Percentiles rank a stretch among this genome's conserved stretches.
Evolutionary conservation across 2,797 vertebrate species (phyloP).

Genomic region (Gallinago solitaria): DNA sequence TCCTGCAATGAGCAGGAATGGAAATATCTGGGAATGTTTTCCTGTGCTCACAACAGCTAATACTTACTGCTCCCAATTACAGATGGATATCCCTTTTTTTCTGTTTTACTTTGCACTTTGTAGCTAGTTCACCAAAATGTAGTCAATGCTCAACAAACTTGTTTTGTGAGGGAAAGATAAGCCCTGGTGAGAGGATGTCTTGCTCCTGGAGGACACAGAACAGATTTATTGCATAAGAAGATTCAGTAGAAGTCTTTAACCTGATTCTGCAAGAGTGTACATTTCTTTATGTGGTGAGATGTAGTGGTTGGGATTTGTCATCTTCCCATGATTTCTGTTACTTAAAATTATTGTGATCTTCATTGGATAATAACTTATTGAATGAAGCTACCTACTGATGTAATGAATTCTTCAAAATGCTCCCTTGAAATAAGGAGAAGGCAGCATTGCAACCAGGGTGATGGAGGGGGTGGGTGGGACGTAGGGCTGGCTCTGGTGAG

Average conservation of each 20-base stretch:
- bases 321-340: neutral
- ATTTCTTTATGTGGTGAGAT: neutral
- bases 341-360: neutral
- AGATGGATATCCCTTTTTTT: neutral
- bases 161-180: neutral
- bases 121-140: neutral
- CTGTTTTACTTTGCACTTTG: neutral
- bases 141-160: neutral
- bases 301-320: neutral
- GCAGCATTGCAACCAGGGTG: neutral
- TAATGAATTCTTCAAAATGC: neutral
- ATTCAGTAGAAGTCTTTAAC: neutral
- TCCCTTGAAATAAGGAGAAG: neutral
- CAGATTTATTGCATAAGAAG: neutral
- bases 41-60: neutral
- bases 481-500: neutral
- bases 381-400: neutral
- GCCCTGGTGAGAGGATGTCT: neutral
- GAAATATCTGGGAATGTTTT: conserved; percentile 22
- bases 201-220: neutral
- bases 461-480: neutral
- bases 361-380: neutral
- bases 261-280: neutral
- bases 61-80: neutral
- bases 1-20: conserved; percentile 8